Evolutionary conservation across 2,113 vertebrate genomes (phyloP).

Genomic region (Engystomops pustulosus): DNA sequence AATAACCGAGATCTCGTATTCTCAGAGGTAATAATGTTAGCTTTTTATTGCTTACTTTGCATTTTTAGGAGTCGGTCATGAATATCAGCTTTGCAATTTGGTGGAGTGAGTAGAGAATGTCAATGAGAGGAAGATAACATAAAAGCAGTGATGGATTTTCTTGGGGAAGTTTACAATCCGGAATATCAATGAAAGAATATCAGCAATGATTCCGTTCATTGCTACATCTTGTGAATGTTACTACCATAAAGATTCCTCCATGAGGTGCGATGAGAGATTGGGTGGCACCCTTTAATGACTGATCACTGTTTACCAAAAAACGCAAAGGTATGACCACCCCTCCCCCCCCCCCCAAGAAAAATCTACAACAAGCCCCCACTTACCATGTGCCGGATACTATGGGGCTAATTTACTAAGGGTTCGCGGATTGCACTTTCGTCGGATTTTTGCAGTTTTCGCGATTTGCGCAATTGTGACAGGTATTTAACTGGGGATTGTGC

Average conservation of each 20-base stretch:
- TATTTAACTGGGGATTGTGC: too few species aligned
- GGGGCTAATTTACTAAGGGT: too few species aligned
- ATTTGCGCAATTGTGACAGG: too few species aligned
- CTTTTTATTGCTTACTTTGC: constrained; percentile 16
- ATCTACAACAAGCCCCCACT: too few species aligned
- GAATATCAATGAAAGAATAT: neutral
- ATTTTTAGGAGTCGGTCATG: constrained; percentile 12
- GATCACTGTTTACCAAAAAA: too few species aligned
- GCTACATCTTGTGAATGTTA: neutral
- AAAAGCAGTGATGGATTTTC: neutral
- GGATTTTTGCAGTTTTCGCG: too few species aligned
- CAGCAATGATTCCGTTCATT: neutral
- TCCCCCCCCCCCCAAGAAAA: too few species aligned
- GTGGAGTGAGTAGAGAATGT: neutral
- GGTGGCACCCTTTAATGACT: neutral
- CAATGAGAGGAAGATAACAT: neutral
- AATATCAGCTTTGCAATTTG: constrained; percentile 18
- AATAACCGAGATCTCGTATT: neutral
- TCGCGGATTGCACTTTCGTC: too few species aligned
- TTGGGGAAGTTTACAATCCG: neutral
- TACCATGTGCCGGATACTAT: too few species aligned
- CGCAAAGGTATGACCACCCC: too few species aligned
- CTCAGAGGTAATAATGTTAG: neutral
- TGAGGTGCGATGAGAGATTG: neutral
- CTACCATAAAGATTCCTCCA: neutral